phyloP scores from a whole-genome alignment of 2,888 invertebrate species.

The Phytoseiulus persimilis region DNA sequence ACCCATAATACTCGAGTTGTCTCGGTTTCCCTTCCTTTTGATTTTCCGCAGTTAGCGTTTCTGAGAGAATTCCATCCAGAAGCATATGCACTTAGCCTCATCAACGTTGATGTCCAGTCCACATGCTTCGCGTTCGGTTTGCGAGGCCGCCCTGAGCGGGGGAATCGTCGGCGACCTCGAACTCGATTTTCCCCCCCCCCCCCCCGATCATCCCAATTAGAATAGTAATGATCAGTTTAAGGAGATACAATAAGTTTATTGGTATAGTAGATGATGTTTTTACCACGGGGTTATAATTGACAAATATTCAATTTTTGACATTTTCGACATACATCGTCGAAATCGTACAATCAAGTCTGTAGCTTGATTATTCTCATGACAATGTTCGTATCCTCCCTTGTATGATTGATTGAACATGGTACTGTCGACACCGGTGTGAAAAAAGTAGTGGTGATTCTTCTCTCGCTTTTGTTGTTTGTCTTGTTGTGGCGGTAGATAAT shows the following conservation, averaged over 20 bases:
- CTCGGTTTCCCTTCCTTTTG: too few species aligned
- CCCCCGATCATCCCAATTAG: too few species aligned
- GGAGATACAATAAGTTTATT: slow-evolving; percentile 38
- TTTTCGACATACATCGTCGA: not conserved
- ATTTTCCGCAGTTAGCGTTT: too few species aligned
- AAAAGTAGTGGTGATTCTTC: not conserved
- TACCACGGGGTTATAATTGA: slow-evolving; percentile 7
- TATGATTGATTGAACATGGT: not conserved
- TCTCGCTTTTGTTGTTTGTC: not conserved
- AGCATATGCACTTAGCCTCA: too few species aligned
- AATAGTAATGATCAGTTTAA: not conserved
- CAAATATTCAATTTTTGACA: slow-evolving; percentile 5
- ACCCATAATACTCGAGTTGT: too few species aligned
- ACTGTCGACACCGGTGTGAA: not conserved
- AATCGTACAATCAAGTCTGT: not conserved
- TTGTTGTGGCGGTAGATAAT: not conserved
- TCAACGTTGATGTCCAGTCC: too few species aligned
- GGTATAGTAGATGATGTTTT: slow-evolving; percentile 36
- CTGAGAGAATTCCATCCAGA: too few species aligned
- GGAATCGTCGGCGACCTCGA: too few species aligned
- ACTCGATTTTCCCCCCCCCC: too few species aligned
- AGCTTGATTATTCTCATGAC: not conserved
- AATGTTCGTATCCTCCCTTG: not conserved
- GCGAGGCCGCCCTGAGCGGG: too few species aligned
- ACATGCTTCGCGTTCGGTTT: too few species aligned